phyloP scores from a whole-genome alignment of 2,888 invertebrate genomes.

The Petrolisthes cinctipes region DNA sequence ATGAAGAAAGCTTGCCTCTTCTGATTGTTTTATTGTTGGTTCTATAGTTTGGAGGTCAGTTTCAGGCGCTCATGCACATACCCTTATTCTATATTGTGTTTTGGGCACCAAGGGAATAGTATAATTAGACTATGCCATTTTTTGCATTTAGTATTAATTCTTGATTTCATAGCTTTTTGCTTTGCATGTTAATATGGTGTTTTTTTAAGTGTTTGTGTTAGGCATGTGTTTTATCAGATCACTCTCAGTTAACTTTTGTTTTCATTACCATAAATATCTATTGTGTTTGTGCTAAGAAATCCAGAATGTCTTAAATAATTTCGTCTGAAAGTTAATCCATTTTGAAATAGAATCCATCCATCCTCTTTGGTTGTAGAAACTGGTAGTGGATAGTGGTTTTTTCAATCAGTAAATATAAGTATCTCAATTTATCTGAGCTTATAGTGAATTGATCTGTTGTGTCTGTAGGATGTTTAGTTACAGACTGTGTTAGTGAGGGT shows the following conservation, averaged over 20 bases:
- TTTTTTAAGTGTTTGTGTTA: constrained; percentile 7
- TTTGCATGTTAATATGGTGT: constrained; percentile 37
- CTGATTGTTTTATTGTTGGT: constrained; percentile 14
- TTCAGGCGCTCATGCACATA: constrained; percentile 28
- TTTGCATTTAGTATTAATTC: constrained; percentile 17
- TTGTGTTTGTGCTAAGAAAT: not conserved
- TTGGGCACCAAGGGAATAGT: constrained; percentile 14
- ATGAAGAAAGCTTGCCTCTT: constrained; percentile 41
- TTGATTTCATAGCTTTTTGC: constrained; percentile 18
- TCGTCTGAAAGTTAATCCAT: too few relatives aligned
- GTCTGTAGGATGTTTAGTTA: too few relatives aligned
- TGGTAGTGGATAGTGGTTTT: too few relatives aligned
- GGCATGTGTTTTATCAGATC: constrained; percentile 33
- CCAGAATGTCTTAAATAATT: too few relatives aligned
- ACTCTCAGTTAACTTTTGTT: not conserved
- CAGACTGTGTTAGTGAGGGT: too few relatives aligned
- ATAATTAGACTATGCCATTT: constrained; percentile 1
- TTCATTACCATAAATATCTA: not conserved
- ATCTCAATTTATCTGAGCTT: too few relatives aligned
- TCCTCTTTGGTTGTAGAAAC: too few relatives aligned
- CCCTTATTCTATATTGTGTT: constrained; percentile 8
- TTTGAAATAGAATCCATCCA: too few relatives aligned
- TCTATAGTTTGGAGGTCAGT: constrained; percentile 34
- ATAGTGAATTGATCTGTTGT: too few relatives aligned
- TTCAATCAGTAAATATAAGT: too few relatives aligned